Evolutionary conservation across 2,113 vertebrate genomes (phyloP), one percentile per base, ranked within the genome.

Genomic region (Neofelis nebulosa): DNA sequence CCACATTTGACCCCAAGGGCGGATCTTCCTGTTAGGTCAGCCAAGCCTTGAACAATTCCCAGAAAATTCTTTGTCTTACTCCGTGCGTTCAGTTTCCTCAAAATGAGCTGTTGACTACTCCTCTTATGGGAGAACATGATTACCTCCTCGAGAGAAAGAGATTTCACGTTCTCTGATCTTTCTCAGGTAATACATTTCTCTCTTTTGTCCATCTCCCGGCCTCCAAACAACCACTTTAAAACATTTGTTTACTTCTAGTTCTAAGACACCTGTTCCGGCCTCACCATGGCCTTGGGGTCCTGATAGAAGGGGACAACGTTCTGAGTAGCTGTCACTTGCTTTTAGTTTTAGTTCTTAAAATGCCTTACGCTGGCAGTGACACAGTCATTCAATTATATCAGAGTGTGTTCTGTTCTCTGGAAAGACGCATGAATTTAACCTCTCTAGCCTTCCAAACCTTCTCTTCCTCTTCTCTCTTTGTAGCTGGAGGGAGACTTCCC

Each of bases 51-150:
- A 84, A 52, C 19, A 33, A 41, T 45, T 88, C 68, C 81, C 45
- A 80, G 69, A 83, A 80, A 48, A 55, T 93, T 91, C 55, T 81
- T 74, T 63, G 74, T 79, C 36, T 21, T n/a, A 52, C 48, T 79
- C 45, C 16, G 90, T 83, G 29, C 50, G 63, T 83, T 66, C 36
- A 23, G 1, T 65, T 63, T 55, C 41, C 33, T 79, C 41, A 79
- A 38, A 29, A 23, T 48, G 69, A 71, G 33, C 10, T 74, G 61
- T 81, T 76, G 13, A 48, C 5, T 36, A 92, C 1, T 55, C 23
- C 81, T 88, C 25, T 48, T 55, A 19, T 1, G 7, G 16, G 63
- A 74, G 55, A 52, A 38, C 25, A n/a, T 18, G 21, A 55, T 33
- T 68, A 19, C 11, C 21, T 84, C 48, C 55, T 21, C 55, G 13